Conservation (phyloP, 92 coral and sea anemone species). For the Galaxea fascicularis region DNA sequence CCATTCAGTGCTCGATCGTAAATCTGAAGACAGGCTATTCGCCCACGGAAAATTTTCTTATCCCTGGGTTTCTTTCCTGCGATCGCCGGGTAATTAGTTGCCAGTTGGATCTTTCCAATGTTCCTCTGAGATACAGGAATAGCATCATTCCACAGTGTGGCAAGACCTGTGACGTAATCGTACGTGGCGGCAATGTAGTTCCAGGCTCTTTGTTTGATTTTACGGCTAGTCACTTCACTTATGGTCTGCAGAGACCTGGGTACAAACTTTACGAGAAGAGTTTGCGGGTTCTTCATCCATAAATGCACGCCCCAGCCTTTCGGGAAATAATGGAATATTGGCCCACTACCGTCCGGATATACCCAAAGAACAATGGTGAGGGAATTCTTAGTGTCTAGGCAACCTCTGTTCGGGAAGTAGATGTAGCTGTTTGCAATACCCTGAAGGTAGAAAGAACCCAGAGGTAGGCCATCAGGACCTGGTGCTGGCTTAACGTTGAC, state of each 20-base stretch:
- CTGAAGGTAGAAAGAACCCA: conserved; percentile 70
- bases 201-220: conserved; percentile 71
- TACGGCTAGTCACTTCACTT: conserved; percentile 63
- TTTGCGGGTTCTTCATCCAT: conserved; percentile 73
- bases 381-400: conserved; percentile 78
- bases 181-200: conserved; percentile 80
- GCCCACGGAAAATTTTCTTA: conserved; percentile 68
- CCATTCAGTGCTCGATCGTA: conserved; percentile 72
- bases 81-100: conserved; percentile 79
- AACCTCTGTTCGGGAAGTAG: conserved; percentile 72
- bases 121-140: conserved; percentile 63
- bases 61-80: conserved; percentile 73
- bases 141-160: conserved; percentile 80
- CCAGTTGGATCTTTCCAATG: conserved; percentile 76
- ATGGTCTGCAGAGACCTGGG: conserved; percentile 66
- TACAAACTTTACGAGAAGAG: conserved; percentile 71
- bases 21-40: conserved; percentile 82
- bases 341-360: conserved; percentile 76
- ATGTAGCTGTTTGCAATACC: conserved; percentile 85
- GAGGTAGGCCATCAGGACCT: conserved; percentile 81
- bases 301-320: conserved; percentile 86
- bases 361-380: conserved; percentile 78
- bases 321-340: conserved; percentile 80
- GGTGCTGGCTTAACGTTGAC: conserved; percentile 66
- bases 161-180: conserved; percentile 74